Evolutionary conservation across 2,888 invertebrate species (phyloP).

Genomic region (Eristalis tenax): DNA sequence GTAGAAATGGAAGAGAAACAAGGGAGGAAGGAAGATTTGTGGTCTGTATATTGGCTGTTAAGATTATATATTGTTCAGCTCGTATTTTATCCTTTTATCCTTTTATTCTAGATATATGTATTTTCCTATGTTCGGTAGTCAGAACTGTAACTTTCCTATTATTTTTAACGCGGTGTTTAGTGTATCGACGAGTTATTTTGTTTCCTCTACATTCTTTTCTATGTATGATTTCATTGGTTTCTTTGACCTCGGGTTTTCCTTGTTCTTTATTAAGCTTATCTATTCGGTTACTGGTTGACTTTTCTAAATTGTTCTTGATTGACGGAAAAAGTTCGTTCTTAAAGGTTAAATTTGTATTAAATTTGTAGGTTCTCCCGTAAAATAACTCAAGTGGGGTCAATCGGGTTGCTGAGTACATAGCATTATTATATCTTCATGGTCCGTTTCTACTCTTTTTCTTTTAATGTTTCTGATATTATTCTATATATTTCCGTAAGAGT

Average conservation of each 20-base stretch:
- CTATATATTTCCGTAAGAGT: conserved; percentile 8
- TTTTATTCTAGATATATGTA: background rate
- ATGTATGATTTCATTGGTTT: conserved; percentile 11
- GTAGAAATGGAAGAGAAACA: no score
- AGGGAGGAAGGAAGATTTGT: no score
- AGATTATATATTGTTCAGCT: background rate
- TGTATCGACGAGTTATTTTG: conserved; percentile 1
- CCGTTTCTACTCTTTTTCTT: background rate
- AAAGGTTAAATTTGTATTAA: background rate
- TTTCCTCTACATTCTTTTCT: conserved; percentile 25
- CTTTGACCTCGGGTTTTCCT: background rate
- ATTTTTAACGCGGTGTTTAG: conserved; percentile 16
- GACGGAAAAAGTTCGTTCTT: background rate
- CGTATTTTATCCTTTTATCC: background rate
- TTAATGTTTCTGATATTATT: background rate
- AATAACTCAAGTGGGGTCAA: background rate
- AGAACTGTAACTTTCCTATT: conserved; percentile 10
- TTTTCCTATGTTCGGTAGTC: background rate
- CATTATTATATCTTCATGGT: conserved; percentile 24
- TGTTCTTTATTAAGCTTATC: background rate
- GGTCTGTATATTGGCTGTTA: no score
- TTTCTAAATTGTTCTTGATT: background rate
- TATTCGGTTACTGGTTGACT: background rate
- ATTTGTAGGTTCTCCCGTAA: background rate
- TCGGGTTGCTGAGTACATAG: background rate